phyloP scores from a whole-genome alignment of 1,140 invertebrate genomes.

The Dolichoris vasculosae region DNA sequence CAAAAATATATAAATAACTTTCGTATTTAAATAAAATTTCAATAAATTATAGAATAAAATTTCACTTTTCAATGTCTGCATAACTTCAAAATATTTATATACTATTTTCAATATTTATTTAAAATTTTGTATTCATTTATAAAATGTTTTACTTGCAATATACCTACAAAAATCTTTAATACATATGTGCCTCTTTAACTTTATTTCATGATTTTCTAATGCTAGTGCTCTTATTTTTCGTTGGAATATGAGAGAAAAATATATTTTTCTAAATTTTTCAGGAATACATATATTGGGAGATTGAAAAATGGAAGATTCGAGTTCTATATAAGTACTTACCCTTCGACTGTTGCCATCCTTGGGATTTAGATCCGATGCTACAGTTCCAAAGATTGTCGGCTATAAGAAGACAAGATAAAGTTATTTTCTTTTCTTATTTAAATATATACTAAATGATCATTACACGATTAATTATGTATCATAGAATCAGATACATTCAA shows the following conservation, averaged over 20 bases:
- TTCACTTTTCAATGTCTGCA: too few relatives aligned
- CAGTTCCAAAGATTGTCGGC: slow-evolving; percentile 80
- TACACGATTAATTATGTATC: not conserved
- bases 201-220: not conserved
- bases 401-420: slow-evolving; percentile 69
- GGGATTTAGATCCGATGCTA: slow-evolving; percentile 77
- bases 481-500: not conserved
- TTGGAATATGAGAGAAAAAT: not conserved
- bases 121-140: too few relatives aligned
- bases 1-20: too few relatives aligned
- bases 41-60: too few relatives aligned
- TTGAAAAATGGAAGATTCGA: not conserved
- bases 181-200: not conserved
- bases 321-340: slow-evolving; percentile 68
- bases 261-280: not conserved
- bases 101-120: too few relatives aligned
- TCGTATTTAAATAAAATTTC: too few relatives aligned
- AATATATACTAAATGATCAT: not conserved
- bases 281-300: not conserved
- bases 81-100: too few relatives aligned
- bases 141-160: not conserved
- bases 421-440: not conserved
- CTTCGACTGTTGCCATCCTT: slow-evolving; percentile 77
- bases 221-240: not conserved
- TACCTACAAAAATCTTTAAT: not conserved